Percentiles rank a stretch among this genome's conserved stretches.
These are phyloP conservation scores for Agelas oroides DNA, from an alignment of 37 sponge, comb jelly and placozoan species.

Conservation along the genomic window DNA sequence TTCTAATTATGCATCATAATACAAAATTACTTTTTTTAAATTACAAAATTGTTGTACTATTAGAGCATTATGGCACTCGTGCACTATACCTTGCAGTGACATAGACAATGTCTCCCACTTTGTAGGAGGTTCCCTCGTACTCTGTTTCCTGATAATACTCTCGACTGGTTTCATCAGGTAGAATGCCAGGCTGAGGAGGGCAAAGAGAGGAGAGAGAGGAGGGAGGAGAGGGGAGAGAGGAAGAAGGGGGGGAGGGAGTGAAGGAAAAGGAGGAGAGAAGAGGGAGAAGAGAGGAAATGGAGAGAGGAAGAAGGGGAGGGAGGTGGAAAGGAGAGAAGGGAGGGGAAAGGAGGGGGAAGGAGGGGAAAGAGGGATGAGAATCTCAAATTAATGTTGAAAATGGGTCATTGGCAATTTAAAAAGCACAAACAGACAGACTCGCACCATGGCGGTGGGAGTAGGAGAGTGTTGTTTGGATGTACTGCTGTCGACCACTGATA, in stretches of 20 bases:
- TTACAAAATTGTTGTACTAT: too few species aligned
- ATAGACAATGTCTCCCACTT: conserved; percentile 62
- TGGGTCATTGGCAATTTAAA: too few species aligned
- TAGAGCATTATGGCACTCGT: neutral
- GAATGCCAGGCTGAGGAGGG: neutral
- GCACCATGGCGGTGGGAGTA: too few species aligned
- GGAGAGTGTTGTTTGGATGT: neutral
- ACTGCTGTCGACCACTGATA: neutral
- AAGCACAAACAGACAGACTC: too few species aligned
- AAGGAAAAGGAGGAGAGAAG: neutral
- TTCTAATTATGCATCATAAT: neutral
- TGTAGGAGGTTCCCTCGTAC: conserved; percentile 33
- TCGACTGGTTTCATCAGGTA: neutral
- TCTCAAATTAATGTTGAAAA: too few species aligned
- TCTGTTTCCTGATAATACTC: conserved; percentile 11
- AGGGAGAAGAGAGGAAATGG: too few species aligned
- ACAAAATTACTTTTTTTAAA: neutral
- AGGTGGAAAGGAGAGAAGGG: too few species aligned
- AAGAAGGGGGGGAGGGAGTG: neutral
- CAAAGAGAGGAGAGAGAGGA: neutral
- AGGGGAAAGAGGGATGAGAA: too few species aligned
- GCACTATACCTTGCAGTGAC: conserved; percentile 37
- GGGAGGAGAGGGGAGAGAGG: neutral
- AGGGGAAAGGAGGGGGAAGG: too few species aligned
- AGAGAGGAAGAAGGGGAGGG: too few species aligned